phyloP scores from a whole-genome alignment of 2,797 vertebrate species.

The Manis crassicaudata region DNA sequence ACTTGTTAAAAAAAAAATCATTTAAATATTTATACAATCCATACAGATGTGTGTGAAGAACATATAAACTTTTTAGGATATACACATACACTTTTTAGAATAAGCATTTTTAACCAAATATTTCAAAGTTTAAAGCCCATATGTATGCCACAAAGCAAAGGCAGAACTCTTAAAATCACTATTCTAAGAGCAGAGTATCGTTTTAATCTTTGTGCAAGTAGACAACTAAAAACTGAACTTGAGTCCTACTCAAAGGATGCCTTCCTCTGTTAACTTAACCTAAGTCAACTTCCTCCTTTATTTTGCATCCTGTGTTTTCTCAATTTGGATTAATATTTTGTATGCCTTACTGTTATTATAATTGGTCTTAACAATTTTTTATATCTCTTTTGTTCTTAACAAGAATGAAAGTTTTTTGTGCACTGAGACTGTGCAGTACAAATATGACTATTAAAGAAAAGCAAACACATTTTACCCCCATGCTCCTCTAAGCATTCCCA shows the following conservation, averaged over 20 bases:
- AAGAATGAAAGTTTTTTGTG: not conserved
- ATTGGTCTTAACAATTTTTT: not conserved
- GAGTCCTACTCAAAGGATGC: not conserved
- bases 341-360: not conserved
- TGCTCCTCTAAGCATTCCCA: not conserved
- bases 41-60: not conserved
- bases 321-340: not conserved
- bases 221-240: not conserved
- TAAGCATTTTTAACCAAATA: conserved; percentile 27
- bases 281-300: conserved; percentile 2
- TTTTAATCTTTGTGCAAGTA: not conserved
- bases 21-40: not conserved
- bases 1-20: not conserved
- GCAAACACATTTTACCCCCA: not conserved
- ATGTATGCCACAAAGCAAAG: not conserved
- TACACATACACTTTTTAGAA: not conserved
- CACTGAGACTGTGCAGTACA: not conserved
- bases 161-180: not conserved
- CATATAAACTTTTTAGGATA: not conserved
- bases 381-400: not conserved
- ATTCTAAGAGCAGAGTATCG: not conserved
- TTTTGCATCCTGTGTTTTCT: not conserved
- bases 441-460: not conserved
- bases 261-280: not conserved
- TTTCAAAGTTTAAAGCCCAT: not conserved